Base-by-base conservation (phyloP, 2,797 vertebrate species). In the Pitangus sulphuratus region DNA sequence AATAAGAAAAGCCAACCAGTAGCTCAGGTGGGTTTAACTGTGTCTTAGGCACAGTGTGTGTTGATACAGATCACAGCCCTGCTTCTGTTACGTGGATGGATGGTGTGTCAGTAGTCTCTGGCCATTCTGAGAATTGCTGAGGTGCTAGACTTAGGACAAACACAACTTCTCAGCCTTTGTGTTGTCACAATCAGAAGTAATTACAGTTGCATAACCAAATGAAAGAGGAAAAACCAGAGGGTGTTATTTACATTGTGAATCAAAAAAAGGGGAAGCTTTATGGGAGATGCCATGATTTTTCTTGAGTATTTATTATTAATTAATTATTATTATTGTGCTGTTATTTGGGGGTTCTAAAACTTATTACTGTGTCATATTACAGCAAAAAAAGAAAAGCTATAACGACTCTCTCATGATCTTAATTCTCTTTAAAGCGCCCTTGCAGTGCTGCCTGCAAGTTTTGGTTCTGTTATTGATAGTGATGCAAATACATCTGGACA, bases 401-500 rank as follows among this genome's bases (percentile, higher is more conserved):
- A 47, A 19, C 5, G 9, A 35, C 7, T 93, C 24, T 70, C 15
- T 71, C 1, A 0, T 57, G 14, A 15, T 78, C 17, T 54, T 39
- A 68, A 45, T 78, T 72, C 1, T 62, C 50, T 93, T 84, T 26
- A 65, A 89, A 75, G 47, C 33, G 8, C 50, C 13, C 18, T 82
- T 84, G 68, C 12, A 20, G 8, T 56, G 21, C 35, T 83, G 64
- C 12, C 60, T 87, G 40, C 26, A 90, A 72, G 37, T 70, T 89
- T 84, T 90, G 42, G 8, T 57, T 89, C 18, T 87, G 1, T 70
- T 92, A 64, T 80, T 74, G 51, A 35, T 82, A 66, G 48, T 13
- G n/a, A 50, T 85, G 61, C 25, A 84, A 89, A 92, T 92, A 78
- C 87, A 94, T 92, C 92, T 96, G 95, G 90, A 87, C 82, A 89